Conservation (phyloP, 2,888 invertebrate genomes). For the Cabera pusaria region DNA sequence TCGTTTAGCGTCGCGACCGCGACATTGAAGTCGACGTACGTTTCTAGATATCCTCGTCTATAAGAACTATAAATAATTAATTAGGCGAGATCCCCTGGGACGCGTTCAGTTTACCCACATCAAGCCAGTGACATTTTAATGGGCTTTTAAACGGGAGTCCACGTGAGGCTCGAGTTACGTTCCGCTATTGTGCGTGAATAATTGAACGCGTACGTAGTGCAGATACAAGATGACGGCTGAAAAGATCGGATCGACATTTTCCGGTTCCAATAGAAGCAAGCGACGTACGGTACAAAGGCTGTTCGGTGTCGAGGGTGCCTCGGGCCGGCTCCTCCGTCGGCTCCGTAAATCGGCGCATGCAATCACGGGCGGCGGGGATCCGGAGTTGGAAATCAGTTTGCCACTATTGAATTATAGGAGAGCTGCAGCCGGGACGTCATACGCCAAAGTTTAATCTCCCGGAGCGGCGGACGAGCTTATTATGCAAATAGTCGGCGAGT, state of each 20-base stretch:
- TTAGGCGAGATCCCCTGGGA: slow-evolving; percentile 49
- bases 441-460: slow-evolving; percentile 79
- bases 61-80: slow-evolving; percentile 74
- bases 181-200: slow-evolving; percentile 55
- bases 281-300: slow-evolving; percentile 50
- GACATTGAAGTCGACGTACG: slow-evolving; percentile 34
- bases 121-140: slow-evolving; percentile 75
- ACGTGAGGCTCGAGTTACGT: slow-evolving; percentile 46
- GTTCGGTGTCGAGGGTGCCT: slow-evolving; percentile 50
- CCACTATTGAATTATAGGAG: slow-evolving; percentile 80
- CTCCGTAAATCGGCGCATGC: slow-evolving; percentile 62
- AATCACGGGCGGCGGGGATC: slow-evolving; percentile 59
- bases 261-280: slow-evolving; percentile 55
- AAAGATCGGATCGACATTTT: slow-evolving; percentile 61
- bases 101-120: slow-evolving; percentile 59
- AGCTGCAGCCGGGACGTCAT: slow-evolving; percentile 74
- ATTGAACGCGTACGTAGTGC: slow-evolving; percentile 47
- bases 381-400: slow-evolving; percentile 75
- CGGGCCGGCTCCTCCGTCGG: slow-evolving; percentile 36
- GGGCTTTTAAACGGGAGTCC: slow-evolving; percentile 66
- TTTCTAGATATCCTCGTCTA: slow-evolving; percentile 39
- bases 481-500: slow-evolving; percentile 73
- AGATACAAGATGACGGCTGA: slow-evolving; percentile 39
- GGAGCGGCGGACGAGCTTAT: slow-evolving; percentile 74
- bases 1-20: slow-evolving; percentile 28